Evolutionary conservation across 2,797 vertebrate species (phyloP).

Genomic region (Notolepis coatsorum): DNA sequence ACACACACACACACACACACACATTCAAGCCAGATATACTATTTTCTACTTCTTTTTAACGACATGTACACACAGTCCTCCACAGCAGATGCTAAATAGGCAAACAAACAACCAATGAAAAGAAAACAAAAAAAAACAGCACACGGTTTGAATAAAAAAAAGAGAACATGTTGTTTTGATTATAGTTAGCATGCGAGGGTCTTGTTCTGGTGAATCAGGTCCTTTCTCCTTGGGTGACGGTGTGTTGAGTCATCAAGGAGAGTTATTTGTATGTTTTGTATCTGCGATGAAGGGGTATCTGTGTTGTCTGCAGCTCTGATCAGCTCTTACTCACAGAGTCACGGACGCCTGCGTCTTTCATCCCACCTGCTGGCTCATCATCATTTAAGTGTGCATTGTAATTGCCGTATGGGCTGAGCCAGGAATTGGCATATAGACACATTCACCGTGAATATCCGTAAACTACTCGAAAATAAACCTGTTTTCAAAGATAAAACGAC

Average conservation of each 20-base stretch:
- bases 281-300: slow-evolving; percentile 41
- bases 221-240: slow-evolving; percentile 42
- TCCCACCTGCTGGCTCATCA: slow-evolving; percentile 44
- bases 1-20: slow-evolving; percentile 37
- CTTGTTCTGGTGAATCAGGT: slow-evolving; percentile 70
- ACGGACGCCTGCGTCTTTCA: slow-evolving; percentile 47
- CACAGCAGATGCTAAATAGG: slow-evolving; percentile 68
- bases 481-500: too few relatives aligned
- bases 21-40: slow-evolving; percentile 32
- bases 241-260: slow-evolving; percentile 62
- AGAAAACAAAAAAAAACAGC: slow-evolving; percentile 55
- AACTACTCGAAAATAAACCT: too few relatives aligned
- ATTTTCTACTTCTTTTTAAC: slow-evolving; percentile 38
- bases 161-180: slow-evolving; percentile 73
- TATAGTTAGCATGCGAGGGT: slow-evolving; percentile 73
- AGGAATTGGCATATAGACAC: slow-evolving; percentile 34
- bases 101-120: slow-evolving; percentile 64
- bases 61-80: slow-evolving; percentile 56
- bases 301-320: slow-evolving; percentile 56
- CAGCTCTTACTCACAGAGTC: too few relatives aligned
- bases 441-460: too few relatives aligned
- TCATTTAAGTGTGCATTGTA: slow-evolving; percentile 12
- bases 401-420: background rate
- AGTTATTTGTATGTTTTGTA: slow-evolving; percentile 50
- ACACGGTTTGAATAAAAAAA: slow-evolving; percentile 64